Evolutionary conservation across 2,797 vertebrate genomes (phyloP).

Genomic region (Crenichthys baileyi): DNA sequence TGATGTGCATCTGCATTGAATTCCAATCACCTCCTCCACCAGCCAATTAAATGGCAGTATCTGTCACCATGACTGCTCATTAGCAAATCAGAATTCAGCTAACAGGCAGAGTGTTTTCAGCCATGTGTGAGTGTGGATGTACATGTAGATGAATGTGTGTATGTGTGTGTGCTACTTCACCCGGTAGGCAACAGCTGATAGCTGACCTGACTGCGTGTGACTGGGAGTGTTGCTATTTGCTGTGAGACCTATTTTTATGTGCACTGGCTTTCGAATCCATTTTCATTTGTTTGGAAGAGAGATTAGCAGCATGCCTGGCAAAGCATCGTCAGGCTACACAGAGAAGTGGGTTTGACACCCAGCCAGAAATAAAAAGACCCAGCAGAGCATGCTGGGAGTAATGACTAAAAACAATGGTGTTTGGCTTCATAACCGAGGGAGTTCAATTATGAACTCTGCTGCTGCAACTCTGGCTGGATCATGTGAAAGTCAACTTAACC

Average conservation of each 20-base stretch:
- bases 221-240: conserved; percentile 39
- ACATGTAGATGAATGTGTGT: neutral
- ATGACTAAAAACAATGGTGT: conserved; percentile 49
- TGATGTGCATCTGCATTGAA: conserved; percentile 50
- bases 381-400: conserved; percentile 56
- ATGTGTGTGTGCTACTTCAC: conserved; percentile 33
- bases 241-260: conserved; percentile 40
- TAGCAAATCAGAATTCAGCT: conserved; percentile 63
- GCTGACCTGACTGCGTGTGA: conserved; percentile 27
- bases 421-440: conserved; percentile 35
- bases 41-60: conserved; percentile 72
- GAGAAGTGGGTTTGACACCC: conserved; percentile 46
- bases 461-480: conserved; percentile 22
- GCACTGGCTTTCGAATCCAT: conserved; percentile 43
- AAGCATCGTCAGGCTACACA: conserved; percentile 27
- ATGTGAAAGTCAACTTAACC: conserved; percentile 20
- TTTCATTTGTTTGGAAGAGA: conserved; percentile 60
- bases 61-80: conserved; percentile 71
- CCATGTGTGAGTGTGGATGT: neutral
- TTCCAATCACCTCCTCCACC: conserved; percentile 62
- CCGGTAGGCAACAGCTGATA: conserved; percentile 20
- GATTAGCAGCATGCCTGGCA: conserved; percentile 47
- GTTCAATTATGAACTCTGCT: conserved; percentile 45
- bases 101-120: conserved; percentile 34
- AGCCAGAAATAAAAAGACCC: conserved; percentile 49